A percentile compares a stretch with the other conserved stretches of the same genome.
Evolutionary conservation across 2,797 vertebrate species (phyloP).

Genomic region (Ctenopoma multispine): DNA sequence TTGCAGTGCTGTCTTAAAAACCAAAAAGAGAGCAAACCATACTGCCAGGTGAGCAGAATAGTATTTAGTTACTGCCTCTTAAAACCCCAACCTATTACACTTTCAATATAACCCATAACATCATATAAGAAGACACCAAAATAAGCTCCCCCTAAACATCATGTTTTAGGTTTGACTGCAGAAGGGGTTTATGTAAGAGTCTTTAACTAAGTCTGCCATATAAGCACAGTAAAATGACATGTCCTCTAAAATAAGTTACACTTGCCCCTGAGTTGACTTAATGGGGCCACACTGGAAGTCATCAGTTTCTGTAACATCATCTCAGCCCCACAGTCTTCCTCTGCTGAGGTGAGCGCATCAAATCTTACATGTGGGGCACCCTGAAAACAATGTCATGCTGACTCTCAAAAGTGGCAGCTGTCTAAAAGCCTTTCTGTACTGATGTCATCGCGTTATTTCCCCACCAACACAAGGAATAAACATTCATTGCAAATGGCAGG

Average conservation of each 20-base stretch:
- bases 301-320: conserved; percentile 50
- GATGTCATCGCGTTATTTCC: conserved; percentile 59
- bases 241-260: conserved; percentile 29
- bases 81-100: too few relatives aligned
- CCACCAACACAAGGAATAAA: conserved; percentile 45
- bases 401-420: conserved; percentile 70
- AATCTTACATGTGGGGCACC: conserved; percentile 28
- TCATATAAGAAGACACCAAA: not conserved
- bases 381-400: conserved; percentile 53
- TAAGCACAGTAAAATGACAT: conserved; percentile 24
- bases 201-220: conserved; percentile 14
- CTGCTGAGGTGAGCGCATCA: conserved; percentile 44
- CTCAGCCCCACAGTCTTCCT: conserved; percentile 35
- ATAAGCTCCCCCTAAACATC: not conserved
- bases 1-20: conserved; percentile 45
- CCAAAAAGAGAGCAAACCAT: conserved; percentile 39
- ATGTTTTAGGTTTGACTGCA: not conserved
- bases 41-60: conserved; percentile 41
- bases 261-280: conserved; percentile 29
- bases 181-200: not conserved
- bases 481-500: conserved; percentile 55
- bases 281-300: conserved; percentile 25
- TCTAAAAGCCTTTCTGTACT: conserved; percentile 62
- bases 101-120: conserved; percentile 8
- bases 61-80: conserved; percentile 22